Evolutionary conservation across 30 jellyfish, hydroid and myxozoan genomes (phyloP).

Genomic region (Aurelia sp.): DNA sequence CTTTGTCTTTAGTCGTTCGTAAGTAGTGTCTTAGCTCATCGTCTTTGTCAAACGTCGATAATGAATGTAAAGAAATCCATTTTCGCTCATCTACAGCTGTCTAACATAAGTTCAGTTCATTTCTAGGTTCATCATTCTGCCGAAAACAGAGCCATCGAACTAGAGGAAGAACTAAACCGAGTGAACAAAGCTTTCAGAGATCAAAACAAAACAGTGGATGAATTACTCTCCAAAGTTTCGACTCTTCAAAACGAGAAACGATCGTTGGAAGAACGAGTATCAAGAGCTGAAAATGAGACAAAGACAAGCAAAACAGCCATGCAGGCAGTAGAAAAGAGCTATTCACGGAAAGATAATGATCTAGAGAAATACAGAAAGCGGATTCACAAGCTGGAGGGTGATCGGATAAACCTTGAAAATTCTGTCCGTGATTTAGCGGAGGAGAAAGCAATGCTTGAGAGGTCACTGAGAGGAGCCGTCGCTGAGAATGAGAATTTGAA

Average conservation of each 20-base stretch:
- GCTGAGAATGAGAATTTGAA: slow-evolving; percentile 63
- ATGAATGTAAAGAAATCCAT: no score
- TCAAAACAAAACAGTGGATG: slow-evolving; percentile 80
- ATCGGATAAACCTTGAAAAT: slow-evolving; percentile 27
- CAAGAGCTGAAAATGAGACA: slow-evolving; percentile 70
- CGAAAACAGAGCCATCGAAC: slow-evolving; percentile 59
- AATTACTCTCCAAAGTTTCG: slow-evolving; percentile 67
- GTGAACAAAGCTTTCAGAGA: slow-evolving; percentile 67
- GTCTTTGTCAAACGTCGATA: no score
- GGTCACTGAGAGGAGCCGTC: slow-evolving; percentile 45
- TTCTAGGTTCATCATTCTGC: slow-evolving; percentile 45
- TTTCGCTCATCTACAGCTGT: no score
- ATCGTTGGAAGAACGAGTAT: slow-evolving; percentile 55
- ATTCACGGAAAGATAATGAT: slow-evolving; percentile 59
- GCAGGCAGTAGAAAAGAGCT: slow-evolving; percentile 65
- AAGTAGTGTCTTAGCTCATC: no score
- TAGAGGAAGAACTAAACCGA: slow-evolving; percentile 61
- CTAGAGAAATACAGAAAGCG: slow-evolving; percentile 53
- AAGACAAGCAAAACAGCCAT: slow-evolving; percentile 52
- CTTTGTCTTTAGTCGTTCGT: no score
- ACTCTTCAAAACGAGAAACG: slow-evolving; percentile 76
- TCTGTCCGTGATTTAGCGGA: slow-evolving; percentile 23
- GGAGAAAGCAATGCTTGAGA: slow-evolving; percentile 59
- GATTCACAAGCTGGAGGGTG: slow-evolving; percentile 40
- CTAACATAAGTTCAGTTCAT: background rate